Base-by-base conservation (phyloP, 2,797 vertebrate species). In the Gambusia yucatana region DNA sequence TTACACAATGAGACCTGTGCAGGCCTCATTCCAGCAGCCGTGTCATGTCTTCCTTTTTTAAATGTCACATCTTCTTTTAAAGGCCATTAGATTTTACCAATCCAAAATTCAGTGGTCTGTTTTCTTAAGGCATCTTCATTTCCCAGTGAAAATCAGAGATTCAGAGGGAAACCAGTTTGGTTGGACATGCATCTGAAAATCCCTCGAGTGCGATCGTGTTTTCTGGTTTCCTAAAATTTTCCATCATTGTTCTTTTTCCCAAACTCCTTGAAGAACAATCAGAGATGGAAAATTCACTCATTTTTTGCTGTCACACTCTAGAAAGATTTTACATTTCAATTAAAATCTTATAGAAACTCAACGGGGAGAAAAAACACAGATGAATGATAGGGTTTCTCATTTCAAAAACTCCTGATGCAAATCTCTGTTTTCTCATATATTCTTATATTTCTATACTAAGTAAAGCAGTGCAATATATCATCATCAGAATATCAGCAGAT, bases 61-160 rank as follows among this genome's bases (percentile, higher is more conserved):
- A 71, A 71, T 71, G 67, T 71, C 67, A 71, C 25, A 30, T 71
- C 22, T 71, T 46, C n/a, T 30, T 44, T 14, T 46, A 71, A 71
- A 71, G 67, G 43, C 67, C 67, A 30, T 46, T 46, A 44, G 25
- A 71, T 28, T 28, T 71, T 17, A 30, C 36, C 6, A 28, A 46
- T 14, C 41, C n/a, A 61, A 16, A 57, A 70, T 44, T 1, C 9
- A 70, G 41, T n/a, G 7, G 11, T 71, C 41, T 5, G 25, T 44
- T 70, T 43, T 25, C 43, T 43, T 28, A 13, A 59, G 57, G 57
- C 10, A 39, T 65, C 20, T 65, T 39, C 63, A 36, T 20, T 25
- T 41, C 8, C 36, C 41, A 5, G 8, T 7, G 17, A 5, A 41
- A 65, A 65, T 7, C 17, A 1, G 36, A 39, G 67, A 43, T 70